Evolutionary conservation across 2,888 invertebrate genomes (phyloP).

Genomic region (Atherix ibis): DNA sequence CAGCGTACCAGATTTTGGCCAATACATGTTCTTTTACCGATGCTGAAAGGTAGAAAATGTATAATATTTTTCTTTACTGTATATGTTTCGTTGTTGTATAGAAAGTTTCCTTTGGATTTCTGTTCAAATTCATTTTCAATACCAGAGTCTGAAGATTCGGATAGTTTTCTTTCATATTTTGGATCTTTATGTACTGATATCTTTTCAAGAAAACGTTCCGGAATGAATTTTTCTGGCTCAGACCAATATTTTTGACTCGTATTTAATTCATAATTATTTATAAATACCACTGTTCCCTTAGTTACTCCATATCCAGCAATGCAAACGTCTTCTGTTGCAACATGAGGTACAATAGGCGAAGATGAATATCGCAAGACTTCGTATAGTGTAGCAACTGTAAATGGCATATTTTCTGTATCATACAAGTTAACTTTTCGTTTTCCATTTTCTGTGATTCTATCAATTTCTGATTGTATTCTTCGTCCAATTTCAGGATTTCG

Average conservation of each 20-base stretch:
- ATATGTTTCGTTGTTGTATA: constrained; percentile 14
- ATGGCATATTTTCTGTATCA: constrained; percentile 54
- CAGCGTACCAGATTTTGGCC: constrained; percentile 61
- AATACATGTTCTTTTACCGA: constrained; percentile 64
- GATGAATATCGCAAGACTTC: constrained; percentile 67
- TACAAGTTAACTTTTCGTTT: constrained; percentile 42
- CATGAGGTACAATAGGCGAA: constrained; percentile 82
- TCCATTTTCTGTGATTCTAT: constrained; percentile 28
- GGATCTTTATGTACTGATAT: constrained; percentile 11
- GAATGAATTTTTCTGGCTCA: constrained; percentile 53
- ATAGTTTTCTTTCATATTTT: constrained; percentile 22
- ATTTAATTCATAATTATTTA: constrained; percentile 72
- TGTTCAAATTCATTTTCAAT: constrained; percentile 37
- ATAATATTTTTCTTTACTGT: constrained; percentile 38
- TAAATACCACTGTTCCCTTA: constrained; percentile 65
- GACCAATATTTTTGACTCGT: constrained; percentile 57
- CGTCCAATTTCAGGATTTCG: constrained; percentile 47
- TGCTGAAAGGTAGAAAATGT: constrained; percentile 66
- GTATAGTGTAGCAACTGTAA: constrained; percentile 64
- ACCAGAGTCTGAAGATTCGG: constrained; percentile 38
- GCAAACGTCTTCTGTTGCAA: constrained; percentile 58
- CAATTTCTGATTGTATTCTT: constrained; percentile 53
- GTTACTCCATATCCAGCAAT: constrained; percentile 56
- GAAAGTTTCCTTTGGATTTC: neutral
- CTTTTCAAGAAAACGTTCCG: constrained; percentile 53